Percentiles rank a stretch among this genome's conserved stretches.
Conservation (phyloP, 2,797 vertebrate genomes). For the Sebastes minor region DNA sequence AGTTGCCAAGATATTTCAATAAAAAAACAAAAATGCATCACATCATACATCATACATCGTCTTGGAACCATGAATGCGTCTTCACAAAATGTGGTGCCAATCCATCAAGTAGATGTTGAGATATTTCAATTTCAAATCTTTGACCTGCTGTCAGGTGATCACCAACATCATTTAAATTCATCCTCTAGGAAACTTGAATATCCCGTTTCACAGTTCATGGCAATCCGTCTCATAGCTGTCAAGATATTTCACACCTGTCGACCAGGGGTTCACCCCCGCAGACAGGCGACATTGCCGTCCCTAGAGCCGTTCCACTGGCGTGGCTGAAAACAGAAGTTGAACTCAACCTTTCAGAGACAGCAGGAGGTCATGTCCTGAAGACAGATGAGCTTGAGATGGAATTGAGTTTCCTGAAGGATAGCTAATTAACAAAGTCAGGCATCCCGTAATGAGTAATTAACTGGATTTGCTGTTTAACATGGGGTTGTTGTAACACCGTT, state of each 20-base stretch:
- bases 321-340: background rate
- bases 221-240: background rate
- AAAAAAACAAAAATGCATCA: background rate
- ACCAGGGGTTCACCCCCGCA: background rate
- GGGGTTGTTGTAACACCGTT: conserved; percentile 36
- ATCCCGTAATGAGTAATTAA: conserved; percentile 47
- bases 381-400: conserved; percentile 8
- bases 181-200: background rate
- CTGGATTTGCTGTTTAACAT: conserved; percentile 40
- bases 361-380: conserved; percentile 12
- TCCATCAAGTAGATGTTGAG: background rate
- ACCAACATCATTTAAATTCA: background rate
- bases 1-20: background rate
- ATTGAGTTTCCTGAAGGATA: conserved; percentile 18
- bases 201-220: background rate
- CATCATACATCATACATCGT: background rate
- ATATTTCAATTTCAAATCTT: background rate
- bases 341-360: background rate
- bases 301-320: background rate
- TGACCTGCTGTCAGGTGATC: background rate
- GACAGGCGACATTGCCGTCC: background rate
- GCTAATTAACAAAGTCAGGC: conserved; percentile 39
- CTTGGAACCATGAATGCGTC: background rate
- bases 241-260: background rate
- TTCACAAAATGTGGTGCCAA: background rate